These are phyloP conservation scores for Dendrolimus pini DNA, from an alignment of 2,888 invertebrate genomes.

Conservation along the genomic window DNA sequence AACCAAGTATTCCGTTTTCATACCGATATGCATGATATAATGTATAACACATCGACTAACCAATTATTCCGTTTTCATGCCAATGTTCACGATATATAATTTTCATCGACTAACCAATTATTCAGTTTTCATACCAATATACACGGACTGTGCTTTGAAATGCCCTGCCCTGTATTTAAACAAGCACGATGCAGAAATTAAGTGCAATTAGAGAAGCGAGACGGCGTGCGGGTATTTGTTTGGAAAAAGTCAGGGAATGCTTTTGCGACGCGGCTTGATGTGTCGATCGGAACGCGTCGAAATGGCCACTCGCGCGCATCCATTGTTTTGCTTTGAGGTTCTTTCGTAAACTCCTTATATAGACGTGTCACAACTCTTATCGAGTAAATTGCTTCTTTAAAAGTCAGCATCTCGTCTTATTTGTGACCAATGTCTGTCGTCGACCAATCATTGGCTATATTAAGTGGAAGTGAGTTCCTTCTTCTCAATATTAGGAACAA, in stretches of 20 bases:
- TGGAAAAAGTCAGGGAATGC: slow-evolving; percentile 57
- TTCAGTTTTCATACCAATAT: background rate
- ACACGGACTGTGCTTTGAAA: background rate
- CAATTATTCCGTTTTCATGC: no score
- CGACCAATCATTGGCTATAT: no score
- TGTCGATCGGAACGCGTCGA: slow-evolving; percentile 50
- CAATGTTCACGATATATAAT: no score
- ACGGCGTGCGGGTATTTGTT: slow-evolving; percentile 57
- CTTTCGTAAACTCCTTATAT: slow-evolving; percentile 3
- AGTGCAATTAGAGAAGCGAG: slow-evolving; percentile 63
- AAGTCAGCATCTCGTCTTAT: background rate
- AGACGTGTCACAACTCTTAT: background rate
- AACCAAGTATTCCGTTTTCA: no score
- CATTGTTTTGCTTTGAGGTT: slow-evolving; percentile 6
- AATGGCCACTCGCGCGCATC: slow-evolving; percentile 18
- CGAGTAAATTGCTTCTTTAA: background rate
- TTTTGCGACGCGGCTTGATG: slow-evolving; percentile 42
- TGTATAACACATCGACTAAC: no score
- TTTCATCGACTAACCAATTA: no score
- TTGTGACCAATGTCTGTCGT: background rate
- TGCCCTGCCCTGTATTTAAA: slow-evolving; percentile 44
- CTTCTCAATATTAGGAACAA: no score
- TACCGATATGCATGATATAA: no score
- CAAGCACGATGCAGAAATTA: slow-evolving; percentile 66
- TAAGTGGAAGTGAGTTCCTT: no score